Conservation (phyloP, 2,797 vertebrate species). For the Avahi laniger region DNA sequence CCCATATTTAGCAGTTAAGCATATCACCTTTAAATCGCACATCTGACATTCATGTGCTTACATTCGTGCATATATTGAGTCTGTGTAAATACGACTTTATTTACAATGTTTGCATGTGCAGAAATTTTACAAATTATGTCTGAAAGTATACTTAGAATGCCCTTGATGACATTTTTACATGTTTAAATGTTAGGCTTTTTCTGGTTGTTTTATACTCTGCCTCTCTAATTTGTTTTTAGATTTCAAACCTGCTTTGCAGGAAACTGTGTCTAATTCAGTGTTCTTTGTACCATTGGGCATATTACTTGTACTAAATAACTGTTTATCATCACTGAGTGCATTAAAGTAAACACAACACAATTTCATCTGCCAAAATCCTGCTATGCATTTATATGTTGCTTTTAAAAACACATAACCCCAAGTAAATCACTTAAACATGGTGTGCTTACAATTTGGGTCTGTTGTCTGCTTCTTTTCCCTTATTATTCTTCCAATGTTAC, state of each 20-base stretch:
- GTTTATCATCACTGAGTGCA: constrained; percentile 47
- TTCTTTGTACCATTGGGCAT: constrained; percentile 52
- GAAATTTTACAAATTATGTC: constrained; percentile 9
- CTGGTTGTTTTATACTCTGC: constrained; percentile 18
- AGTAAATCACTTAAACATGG: constrained; percentile 44
- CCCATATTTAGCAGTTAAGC: constrained; percentile 53
- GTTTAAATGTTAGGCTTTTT: constrained; percentile 30
- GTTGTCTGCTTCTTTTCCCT: not conserved
- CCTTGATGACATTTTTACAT: not conserved
- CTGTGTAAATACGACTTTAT: constrained; percentile 17
- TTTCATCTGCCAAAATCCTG: constrained; percentile 53
- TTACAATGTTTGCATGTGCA: constrained; percentile 14
- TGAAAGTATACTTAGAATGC: constrained; percentile 5
- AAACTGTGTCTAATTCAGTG: constrained; percentile 46
- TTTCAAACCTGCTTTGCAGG: constrained; percentile 55
- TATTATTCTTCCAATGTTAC: not conserved
- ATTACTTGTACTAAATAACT: constrained; percentile 43
- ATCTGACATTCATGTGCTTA: not conserved
- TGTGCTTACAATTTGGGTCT: not conserved
- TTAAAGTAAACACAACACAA: constrained; percentile 52
- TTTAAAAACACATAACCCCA: constrained; percentile 59
- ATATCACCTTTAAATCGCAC: constrained; percentile 10
- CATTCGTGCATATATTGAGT: not conserved
- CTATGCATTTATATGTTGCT: constrained; percentile 53
- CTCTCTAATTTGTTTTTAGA: constrained; percentile 61